Evolutionary conservation across 2,797 vertebrate genomes (phyloP).

Genomic region (Lepus townsendii): DNA sequence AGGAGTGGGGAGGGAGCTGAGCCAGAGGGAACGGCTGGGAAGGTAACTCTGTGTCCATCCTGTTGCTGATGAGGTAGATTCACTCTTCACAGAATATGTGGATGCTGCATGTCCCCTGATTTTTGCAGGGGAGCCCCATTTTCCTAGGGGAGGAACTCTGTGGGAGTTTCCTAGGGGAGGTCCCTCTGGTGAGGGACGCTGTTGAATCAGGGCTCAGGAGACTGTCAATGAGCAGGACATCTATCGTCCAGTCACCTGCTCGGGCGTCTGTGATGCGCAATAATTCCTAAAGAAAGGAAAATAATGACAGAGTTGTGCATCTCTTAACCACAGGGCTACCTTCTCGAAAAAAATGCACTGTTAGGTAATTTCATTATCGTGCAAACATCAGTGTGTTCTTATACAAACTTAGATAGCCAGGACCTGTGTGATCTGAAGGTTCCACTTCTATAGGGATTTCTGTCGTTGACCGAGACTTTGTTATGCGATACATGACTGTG

Average conservation of each 20-base stretch:
- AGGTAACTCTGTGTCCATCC: not conserved
- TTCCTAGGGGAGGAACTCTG: not conserved
- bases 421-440: no score
- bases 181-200: not conserved
- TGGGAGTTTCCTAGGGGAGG: not conserved
- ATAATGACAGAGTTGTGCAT: not conserved
- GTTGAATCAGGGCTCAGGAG: not conserved
- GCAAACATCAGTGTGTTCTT: no score
- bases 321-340: no score
- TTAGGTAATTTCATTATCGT: not conserved
- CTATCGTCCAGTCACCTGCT: not conserved
- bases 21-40: not conserved
- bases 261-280: not conserved
- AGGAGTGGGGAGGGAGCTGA: not conserved
- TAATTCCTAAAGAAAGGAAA: slow-evolving; percentile 4
- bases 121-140: not conserved
- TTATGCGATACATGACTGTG: not conserved
- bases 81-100: not conserved
- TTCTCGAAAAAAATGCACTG: not conserved
- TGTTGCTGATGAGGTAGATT: not conserved
- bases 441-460: no score
- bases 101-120: not conserved
- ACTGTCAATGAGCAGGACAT: no score
- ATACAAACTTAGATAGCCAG: not conserved
- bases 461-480: not conserved